phyloP scores from a whole-genome alignment of 2,113 vertebrate species.

The Gambusia affinis region DNA sequence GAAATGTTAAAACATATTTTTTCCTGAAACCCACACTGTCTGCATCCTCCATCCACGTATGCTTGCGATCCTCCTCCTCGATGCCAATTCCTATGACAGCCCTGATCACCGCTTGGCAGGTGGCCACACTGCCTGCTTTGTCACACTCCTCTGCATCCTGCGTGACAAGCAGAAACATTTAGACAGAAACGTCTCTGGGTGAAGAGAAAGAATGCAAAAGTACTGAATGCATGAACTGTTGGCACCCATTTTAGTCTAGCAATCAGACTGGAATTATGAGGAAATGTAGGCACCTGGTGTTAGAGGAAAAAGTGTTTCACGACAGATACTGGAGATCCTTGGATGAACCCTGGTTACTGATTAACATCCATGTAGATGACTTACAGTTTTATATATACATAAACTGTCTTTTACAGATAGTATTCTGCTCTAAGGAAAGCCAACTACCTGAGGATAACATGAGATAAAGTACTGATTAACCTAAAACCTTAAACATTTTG shows the following conservation, averaged over 20 bases:
- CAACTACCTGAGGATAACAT: not conserved
- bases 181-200: not conserved
- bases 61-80: constrained; percentile 96
- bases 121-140: constrained; percentile 96
- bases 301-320: not conserved
- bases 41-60: constrained; percentile 99
- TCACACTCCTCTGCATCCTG: constrained; percentile 98
- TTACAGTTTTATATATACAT: constrained; percentile 11
- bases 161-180: constrained; percentile 18
- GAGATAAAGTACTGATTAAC: not conserved
- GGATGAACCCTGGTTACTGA: constrained; percentile 2
- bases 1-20: not conserved
- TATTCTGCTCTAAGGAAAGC: not conserved
- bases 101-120: constrained; percentile 93
- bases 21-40: constrained; percentile 85
- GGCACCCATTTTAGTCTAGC: not conserved
- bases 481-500: not conserved
- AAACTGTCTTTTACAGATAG: not conserved
- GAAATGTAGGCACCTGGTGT: not conserved
- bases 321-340: not conserved
- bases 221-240: not conserved
- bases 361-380: constrained; percentile 10
- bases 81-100: constrained; percentile 97
- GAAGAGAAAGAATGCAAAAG: not conserved
- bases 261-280: not conserved